A percentile compares a stretch with the other conserved stretches of the same genome.
These are phyloP conservation scores for Caenorhabditis sp. DNA, from an alignment of 2,888 invertebrate species.

Conservation along the genomic window DNA sequence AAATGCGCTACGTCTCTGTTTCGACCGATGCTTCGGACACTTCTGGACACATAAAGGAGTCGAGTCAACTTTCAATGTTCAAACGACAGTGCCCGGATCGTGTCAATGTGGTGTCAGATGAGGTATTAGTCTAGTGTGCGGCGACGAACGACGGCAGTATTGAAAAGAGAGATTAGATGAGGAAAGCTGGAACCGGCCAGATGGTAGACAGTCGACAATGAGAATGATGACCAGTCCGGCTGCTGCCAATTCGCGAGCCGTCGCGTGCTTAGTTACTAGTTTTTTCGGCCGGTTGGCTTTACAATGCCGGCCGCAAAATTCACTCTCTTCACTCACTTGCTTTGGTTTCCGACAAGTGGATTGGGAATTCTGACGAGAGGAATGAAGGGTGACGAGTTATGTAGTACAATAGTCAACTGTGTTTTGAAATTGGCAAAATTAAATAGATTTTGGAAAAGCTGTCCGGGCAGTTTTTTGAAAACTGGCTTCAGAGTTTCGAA, in stretches of 20 bases:
- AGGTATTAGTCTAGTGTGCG: conserved; percentile 57
- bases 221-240: conserved; percentile 53
- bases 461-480: no score
- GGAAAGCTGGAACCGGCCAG: conserved; percentile 58
- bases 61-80: conserved; percentile 14
- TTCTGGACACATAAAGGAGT: neutral
- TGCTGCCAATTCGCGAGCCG: conserved; percentile 44
- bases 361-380: conserved; percentile 31
- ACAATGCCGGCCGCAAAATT: conserved; percentile 38
- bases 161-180: conserved; percentile 51
- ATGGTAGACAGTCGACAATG: conserved; percentile 34
- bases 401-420: conserved; percentile 14
- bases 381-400: conserved; percentile 22
- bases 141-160: conserved; percentile 8
- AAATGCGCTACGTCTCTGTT: no score
- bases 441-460: no score
- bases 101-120: conserved; percentile 63
- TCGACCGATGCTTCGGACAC: no score
- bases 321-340: conserved; percentile 22
- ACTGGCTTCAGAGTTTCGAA: no score
- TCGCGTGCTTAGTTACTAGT: conserved; percentile 49
- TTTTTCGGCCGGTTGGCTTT: conserved; percentile 46
- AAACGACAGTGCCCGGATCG: conserved; percentile 18
- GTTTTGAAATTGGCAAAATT: neutral
- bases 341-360: conserved; percentile 42